Evolutionary conservation across 2,113 vertebrate genomes (phyloP).

Genomic region (Sciurus niger): DNA sequence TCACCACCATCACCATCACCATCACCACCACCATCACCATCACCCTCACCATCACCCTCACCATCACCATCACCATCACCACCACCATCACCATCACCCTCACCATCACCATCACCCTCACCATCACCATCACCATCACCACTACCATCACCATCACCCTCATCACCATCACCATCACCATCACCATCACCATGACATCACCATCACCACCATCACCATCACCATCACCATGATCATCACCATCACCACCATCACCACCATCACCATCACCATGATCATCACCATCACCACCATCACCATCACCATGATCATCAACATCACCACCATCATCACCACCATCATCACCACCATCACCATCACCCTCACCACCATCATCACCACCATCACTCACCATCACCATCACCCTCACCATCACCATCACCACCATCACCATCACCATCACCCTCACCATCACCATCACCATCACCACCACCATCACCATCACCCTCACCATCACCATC

Average conservation of each 20-base stretch:
- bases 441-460: fast-evolving
- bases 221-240: fast-evolving
- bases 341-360: background rate
- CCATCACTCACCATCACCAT: fast-evolving
- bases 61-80: fast-evolving
- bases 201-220: background rate
- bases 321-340: fast-evolving
- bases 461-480: fast-evolving
- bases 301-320: fast-evolving
- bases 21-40: background rate
- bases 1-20: fast-evolving
- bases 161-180: fast-evolving
- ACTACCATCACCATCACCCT: fast-evolving
- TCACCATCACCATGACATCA: fast-evolving
- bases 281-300: fast-evolving
- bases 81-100: fast-evolving
- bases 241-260: fast-evolving
- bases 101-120: background rate
- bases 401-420: fast-evolving
- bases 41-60: too few relatives aligned
- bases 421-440: fast-evolving
- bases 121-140: fast-evolving
- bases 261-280: fast-evolving
- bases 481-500: background rate
- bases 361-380: fast-evolving